These are phyloP conservation scores for Serripes groenlandicus DNA, from an alignment of 2,888 invertebrate genomes.

Conservation along the genomic window DNA sequence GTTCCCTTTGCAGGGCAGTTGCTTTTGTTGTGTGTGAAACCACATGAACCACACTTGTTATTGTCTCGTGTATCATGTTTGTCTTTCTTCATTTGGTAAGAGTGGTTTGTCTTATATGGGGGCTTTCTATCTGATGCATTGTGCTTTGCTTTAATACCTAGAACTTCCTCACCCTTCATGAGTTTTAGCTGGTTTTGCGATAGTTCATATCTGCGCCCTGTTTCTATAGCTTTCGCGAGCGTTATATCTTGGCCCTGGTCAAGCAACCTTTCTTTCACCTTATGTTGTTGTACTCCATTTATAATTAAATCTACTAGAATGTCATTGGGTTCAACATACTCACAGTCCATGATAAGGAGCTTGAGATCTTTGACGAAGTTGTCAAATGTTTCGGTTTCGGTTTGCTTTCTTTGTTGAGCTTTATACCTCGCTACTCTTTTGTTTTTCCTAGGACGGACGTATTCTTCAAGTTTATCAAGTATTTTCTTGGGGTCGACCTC, in stretches of 20 bases:
- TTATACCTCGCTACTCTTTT: conserved; percentile 58
- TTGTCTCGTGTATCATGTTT: not conserved
- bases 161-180: conserved; percentile 48
- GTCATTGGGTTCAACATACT: conserved; percentile 51
- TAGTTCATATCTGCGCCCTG: conserved; percentile 51
- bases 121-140: too few species aligned
- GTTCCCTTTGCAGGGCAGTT: conserved; percentile 39
- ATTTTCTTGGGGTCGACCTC: too few species aligned
- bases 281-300: conserved; percentile 34
- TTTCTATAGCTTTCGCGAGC: conserved; percentile 45
- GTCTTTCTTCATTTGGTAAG: not conserved
- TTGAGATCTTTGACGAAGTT: conserved; percentile 58
- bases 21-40: conserved; percentile 6
- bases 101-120: conserved; percentile 5
- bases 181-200: conserved; percentile 55
- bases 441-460: conserved; percentile 54
- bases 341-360: conserved; percentile 61
- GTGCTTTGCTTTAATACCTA: conserved; percentile 5
- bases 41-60: conserved; percentile 22
- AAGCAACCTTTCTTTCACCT: conserved; percentile 47
- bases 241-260: conserved; percentile 52
- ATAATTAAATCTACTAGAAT: conserved; percentile 38
- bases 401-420: conserved; percentile 56
- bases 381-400: conserved; percentile 60
- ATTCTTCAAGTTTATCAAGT: too few species aligned